Evolutionary conservation across 2,113 vertebrate genomes (phyloP).

Genomic region (Ibidorhyncha struthersii): DNA sequence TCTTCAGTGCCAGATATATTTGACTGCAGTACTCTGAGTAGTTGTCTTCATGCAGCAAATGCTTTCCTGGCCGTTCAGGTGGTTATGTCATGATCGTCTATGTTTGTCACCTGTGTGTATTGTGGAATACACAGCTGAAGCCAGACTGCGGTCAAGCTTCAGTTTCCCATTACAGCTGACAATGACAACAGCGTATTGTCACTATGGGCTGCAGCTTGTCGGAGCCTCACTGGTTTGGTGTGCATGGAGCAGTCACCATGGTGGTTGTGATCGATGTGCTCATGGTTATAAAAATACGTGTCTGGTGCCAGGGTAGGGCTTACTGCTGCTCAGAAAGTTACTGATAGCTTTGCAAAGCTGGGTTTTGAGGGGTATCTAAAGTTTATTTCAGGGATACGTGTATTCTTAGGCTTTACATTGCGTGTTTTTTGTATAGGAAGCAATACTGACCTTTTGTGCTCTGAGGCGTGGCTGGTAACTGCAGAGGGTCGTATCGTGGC

Average conservation of each 20-base stretch:
- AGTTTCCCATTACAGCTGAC: not conserved
- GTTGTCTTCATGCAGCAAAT: not conserved
- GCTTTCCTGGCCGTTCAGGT: not conserved
- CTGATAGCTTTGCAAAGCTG: not conserved
- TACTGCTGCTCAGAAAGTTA: not conserved
- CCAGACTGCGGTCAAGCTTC: not conserved
- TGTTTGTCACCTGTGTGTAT: fast-evolving
- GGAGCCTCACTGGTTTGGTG: not conserved
- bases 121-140: not conserved
- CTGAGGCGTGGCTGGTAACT: not conserved
- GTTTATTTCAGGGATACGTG: not conserved
- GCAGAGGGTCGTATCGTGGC: not conserved
- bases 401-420: not conserved
- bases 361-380: fast-evolving
- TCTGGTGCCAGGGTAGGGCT: not conserved
- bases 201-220: not conserved
- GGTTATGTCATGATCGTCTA: not conserved
- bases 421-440: not conserved
- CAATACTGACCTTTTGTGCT: not conserved
- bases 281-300: not conserved
- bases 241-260: not conserved
- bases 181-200: not conserved
- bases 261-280: not conserved
- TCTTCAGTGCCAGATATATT: too few species aligned
- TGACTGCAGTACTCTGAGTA: not conserved